These are phyloP conservation scores for Acanthisitta chloris DNA, from an alignment of 2,113 vertebrate genomes.

Conservation along the genomic window DNA sequence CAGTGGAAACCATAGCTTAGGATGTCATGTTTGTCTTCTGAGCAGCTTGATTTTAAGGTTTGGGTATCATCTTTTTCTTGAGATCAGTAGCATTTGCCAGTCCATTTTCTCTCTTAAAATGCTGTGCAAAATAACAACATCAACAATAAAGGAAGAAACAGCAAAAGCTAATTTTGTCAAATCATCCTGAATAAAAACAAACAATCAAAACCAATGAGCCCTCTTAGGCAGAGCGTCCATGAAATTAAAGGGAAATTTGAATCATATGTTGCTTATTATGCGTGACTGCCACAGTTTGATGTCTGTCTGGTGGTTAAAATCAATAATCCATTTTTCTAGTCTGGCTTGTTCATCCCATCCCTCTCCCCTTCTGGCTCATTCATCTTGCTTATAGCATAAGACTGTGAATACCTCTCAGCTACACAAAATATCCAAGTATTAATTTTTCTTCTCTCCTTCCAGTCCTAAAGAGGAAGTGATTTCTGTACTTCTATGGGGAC, in stretches of 20 bases:
- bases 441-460: background rate
- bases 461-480: background rate
- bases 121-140: background rate
- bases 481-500: background rate
- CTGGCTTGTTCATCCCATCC: background rate
- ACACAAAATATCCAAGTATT: background rate
- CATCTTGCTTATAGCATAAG: background rate
- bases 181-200: constrained; percentile 23
- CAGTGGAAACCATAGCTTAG: background rate
- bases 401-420: background rate
- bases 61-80: background rate
- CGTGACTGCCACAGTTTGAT: constrained; percentile 17
- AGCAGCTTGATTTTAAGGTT: background rate
- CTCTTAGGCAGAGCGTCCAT: background rate
- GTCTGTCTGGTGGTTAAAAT: constrained; percentile 19
- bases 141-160: background rate
- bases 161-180: background rate
- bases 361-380: background rate
- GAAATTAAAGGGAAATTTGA: constrained; percentile 51
- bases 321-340: background rate
- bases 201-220: constrained; percentile 55
- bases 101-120: constrained; percentile 4
- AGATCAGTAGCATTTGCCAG: background rate
- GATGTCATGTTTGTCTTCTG: background rate
- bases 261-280: constrained; percentile 48